A percentile compares a stretch with the other conserved stretches of the same genome.
phyloP scores from a whole-genome alignment of 1,140 invertebrate species.

The Cydia pomonella region DNA sequence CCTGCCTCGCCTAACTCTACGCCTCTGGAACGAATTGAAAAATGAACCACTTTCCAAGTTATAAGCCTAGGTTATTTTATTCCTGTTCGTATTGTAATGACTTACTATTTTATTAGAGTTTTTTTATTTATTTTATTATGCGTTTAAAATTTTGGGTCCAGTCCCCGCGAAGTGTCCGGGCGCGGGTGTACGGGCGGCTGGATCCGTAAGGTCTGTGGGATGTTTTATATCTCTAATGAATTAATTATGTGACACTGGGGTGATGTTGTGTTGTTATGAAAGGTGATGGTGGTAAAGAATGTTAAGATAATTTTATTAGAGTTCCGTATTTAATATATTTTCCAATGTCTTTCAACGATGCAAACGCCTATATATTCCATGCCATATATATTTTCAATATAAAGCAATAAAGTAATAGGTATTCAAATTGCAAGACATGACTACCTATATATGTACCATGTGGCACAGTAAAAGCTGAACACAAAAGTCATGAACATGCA shows the following conservation, averaged over 20 bases:
- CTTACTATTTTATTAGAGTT: background rate
- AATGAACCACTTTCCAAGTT: constrained; percentile 57
- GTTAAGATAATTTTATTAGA: background rate
- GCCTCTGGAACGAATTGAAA: constrained; percentile 50
- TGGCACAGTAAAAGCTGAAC: constrained; percentile 37
- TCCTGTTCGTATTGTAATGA: constrained; percentile 35
- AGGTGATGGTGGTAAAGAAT: no score
- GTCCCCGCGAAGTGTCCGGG: no score
- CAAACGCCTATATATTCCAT: background rate
- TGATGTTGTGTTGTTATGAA: no score
- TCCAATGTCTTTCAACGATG: background rate
- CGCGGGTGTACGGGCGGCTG: no score
- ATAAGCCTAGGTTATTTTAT: constrained; percentile 46
- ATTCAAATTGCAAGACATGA: no score
- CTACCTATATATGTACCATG: background rate
- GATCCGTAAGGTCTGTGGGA: no score
- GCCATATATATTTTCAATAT: no score
- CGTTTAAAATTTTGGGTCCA: no score
- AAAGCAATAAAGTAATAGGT: no score
- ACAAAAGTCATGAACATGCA: constrained; percentile 48
- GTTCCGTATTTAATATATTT: background rate
- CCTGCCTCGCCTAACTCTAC: background rate
- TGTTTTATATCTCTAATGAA: no score
- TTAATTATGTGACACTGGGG: no score
- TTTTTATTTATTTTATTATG: no score